phyloP scores from a whole-genome alignment of 2,113 vertebrate species.

The Microtus oregoni region DNA sequence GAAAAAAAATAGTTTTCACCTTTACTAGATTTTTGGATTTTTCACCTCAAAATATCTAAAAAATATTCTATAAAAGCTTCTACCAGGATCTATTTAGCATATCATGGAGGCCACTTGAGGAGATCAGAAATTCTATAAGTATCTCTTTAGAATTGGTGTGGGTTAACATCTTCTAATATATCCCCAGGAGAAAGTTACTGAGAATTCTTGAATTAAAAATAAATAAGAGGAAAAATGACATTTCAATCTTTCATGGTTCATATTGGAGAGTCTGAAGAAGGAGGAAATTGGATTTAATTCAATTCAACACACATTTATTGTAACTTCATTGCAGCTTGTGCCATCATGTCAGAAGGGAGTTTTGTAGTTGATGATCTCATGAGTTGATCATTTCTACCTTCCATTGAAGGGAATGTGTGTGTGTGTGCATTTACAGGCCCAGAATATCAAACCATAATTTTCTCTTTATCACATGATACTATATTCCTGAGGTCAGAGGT shows the following conservation, averaged over 20 bases:
- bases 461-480: conserved; percentile 8
- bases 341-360: neutral
- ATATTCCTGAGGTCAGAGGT: neutral
- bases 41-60: conserved; percentile 1
- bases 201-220: neutral
- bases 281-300: conserved; percentile 43
- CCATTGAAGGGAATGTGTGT: neutral
- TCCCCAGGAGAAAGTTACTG: neutral
- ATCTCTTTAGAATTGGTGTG: neutral
- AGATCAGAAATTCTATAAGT: neutral
- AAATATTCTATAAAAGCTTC: conserved; percentile 28
- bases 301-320: conserved; percentile 41
- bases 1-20: neutral
- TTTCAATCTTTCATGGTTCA: conserved; percentile 36
- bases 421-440: neutral
- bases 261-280: conserved; percentile 41
- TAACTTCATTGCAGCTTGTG: conserved; percentile 45
- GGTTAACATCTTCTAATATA: conserved; percentile 41
- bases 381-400: conserved; percentile 24
- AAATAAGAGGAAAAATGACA: neutral
- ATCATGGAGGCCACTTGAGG: neutral
- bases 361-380: conserved; percentile 33
- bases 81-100: neutral
- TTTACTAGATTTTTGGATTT: conserved; percentile 4
- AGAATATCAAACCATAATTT: neutral